Percentiles rank a stretch among this genome's conserved stretches.
Conservation (phyloP, 37 sponge, comb jelly and placozoan species). For the Mnemiopsis leidyi region DNA sequence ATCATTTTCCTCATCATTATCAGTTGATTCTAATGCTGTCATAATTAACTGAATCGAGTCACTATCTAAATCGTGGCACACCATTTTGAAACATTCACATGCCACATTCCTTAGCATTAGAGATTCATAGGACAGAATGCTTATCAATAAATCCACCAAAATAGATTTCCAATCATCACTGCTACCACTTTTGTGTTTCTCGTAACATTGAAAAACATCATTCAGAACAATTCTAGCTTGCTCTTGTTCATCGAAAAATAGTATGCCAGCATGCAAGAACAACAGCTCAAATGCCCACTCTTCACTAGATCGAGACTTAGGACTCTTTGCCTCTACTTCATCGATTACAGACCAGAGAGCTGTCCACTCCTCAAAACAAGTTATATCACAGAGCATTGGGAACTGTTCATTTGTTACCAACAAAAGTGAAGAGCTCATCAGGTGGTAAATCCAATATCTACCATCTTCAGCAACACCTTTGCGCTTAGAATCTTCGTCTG, state of each 20-base stretch:
- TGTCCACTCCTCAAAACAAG: neutral
- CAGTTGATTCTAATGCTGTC: neutral
- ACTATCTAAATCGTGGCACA: neutral
- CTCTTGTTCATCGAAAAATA: slow-evolving; percentile 57
- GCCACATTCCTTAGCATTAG: slow-evolving; percentile 12
- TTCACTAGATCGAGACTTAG: neutral
- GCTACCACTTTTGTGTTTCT: neutral
- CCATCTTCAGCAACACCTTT: slow-evolving; percentile 49
- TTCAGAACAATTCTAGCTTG: neutral
- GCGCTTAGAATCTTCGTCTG: neutral
- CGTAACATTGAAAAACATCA: slow-evolving; percentile 39
- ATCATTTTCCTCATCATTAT: slow-evolving; percentile 7
- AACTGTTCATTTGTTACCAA: neutral
- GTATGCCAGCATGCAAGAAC: slow-evolving; percentile 25
- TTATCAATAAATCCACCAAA: slow-evolving; percentile 25
- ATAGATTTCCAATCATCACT: neutral
- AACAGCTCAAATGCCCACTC: slow-evolving; percentile 64
- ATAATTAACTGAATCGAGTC: slow-evolving; percentile 10
- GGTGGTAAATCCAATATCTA: slow-evolving; percentile 41
- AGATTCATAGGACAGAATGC: slow-evolving; percentile 59
- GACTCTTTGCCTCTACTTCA: slow-evolving; percentile 27
- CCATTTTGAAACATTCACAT: neutral
- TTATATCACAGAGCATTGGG: slow-evolving; percentile 30
- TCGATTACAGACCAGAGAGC: slow-evolving; percentile 40
- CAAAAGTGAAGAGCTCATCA: neutral